Percentiles rank a stretch among this genome's conserved stretches.
Evolutionary conservation across 1,140 invertebrate genomes (phyloP).

Genomic region (Akabosia matsudoensis): DNA sequence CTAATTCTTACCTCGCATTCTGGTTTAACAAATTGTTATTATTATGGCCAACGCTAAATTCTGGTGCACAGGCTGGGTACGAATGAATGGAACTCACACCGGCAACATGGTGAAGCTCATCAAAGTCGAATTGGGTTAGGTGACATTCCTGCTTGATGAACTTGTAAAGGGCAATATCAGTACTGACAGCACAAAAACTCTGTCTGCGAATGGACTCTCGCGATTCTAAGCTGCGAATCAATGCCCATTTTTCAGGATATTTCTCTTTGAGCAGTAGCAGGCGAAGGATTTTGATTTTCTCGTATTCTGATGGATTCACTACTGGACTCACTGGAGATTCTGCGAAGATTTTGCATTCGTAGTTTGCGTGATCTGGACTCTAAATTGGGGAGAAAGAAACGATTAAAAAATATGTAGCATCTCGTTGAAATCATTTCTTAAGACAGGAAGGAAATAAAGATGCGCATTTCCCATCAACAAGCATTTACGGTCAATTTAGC

Average conservation of each 20-base stretch:
- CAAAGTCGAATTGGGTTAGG: constrained; percentile 33
- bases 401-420: too few relatives aligned
- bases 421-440: too few relatives aligned
- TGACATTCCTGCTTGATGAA: constrained; percentile 43
- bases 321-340: constrained; percentile 39
- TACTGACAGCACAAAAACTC: constrained; percentile 34
- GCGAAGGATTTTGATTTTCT: constrained; percentile 52
- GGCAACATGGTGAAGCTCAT: constrained; percentile 32
- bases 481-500: too few relatives aligned
- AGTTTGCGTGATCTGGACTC: constrained; percentile 40
- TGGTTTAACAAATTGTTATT: background rate
- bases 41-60: background rate
- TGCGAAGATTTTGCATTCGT: constrained; percentile 42
- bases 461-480: too few relatives aligned
- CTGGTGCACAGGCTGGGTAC: background rate
- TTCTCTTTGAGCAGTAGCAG: constrained; percentile 68
- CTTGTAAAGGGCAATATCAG: constrained; percentile 37
- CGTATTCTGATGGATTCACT: constrained; percentile 38
- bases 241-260: constrained; percentile 66
- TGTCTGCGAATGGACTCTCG: constrained; percentile 63
- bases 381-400: too few relatives aligned
- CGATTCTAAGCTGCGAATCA: constrained; percentile 63
- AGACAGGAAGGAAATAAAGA: too few relatives aligned
- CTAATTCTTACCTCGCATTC: background rate
- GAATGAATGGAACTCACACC: constrained; percentile 34